phyloP scores from a whole-genome alignment of 2,113 vertebrate genomes.

The Scophthalmus maximus region DNA sequence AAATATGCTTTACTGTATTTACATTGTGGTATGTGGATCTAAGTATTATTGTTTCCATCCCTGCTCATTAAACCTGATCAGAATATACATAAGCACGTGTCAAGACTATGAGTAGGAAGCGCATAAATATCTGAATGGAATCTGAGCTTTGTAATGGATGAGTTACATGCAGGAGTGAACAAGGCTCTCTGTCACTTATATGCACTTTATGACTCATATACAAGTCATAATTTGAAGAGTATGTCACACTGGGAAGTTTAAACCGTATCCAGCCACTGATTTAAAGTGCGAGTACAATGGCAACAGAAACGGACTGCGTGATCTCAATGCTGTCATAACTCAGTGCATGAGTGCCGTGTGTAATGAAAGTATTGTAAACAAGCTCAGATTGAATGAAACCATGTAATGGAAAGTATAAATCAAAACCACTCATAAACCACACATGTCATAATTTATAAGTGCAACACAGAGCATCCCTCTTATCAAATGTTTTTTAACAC shows the following conservation, averaged over 20 bases:
- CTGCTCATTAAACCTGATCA: background rate
- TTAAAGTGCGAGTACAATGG: slow-evolving; percentile 1
- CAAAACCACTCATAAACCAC: background rate
- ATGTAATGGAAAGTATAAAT: background rate
- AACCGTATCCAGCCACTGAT: background rate
- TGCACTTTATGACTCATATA: slow-evolving; percentile 33
- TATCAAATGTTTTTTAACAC: background rate
- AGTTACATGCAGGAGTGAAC: background rate
- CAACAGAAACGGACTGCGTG: too few species aligned
- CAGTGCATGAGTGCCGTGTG: background rate
- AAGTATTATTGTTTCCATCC: too few species aligned
- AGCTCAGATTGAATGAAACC: background rate
- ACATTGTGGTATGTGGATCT: background rate
- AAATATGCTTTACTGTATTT: background rate
- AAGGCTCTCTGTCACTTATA: slow-evolving; percentile 2
- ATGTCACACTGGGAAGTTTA: background rate
- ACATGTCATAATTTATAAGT: background rate
- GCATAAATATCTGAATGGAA: background rate
- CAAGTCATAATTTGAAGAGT: slow-evolving; percentile 22
- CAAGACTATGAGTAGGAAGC: background rate
- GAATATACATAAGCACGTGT: background rate
- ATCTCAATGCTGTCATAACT: background rate
- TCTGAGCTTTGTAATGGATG: background rate
- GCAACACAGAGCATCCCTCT: too few species aligned
- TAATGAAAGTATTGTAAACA: background rate